Conservation (phyloP, 2,797 vertebrate genomes). For the Lithobates pipiens region DNA sequence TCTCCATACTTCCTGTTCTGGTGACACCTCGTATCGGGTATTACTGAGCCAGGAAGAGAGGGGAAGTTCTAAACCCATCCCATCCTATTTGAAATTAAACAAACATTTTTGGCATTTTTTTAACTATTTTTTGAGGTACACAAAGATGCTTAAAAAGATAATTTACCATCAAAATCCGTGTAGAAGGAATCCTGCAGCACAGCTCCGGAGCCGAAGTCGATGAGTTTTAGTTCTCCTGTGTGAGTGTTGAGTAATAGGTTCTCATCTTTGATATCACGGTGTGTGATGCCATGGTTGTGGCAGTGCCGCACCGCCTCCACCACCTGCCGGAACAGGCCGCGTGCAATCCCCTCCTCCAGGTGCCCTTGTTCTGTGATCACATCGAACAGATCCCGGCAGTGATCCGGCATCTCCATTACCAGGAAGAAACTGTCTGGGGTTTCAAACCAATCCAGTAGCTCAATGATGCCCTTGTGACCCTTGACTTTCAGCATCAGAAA, state of each 20-base stretch:
- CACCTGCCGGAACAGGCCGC: slow-evolving; percentile 64
- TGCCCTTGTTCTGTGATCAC: slow-evolving; percentile 66
- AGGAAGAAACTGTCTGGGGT: slow-evolving; percentile 64
- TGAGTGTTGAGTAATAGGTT: slow-evolving; percentile 67
- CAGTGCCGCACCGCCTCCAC: slow-evolving; percentile 64
- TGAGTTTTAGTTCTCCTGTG: slow-evolving; percentile 63
- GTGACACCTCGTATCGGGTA: too few species aligned
- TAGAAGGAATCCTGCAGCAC: slow-evolving; percentile 64
- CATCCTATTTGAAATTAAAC: too few species aligned
- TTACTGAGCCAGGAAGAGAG: too few species aligned
- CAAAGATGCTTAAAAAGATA: background rate
- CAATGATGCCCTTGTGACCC: slow-evolving; percentile 62
- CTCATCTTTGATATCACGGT: slow-evolving; percentile 69
- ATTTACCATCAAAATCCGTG: slow-evolving; percentile 69
- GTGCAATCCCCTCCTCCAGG: slow-evolving; percentile 54
- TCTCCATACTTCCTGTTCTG: too few species aligned
- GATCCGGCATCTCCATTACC: slow-evolving; percentile 65
- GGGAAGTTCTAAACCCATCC: too few species aligned
- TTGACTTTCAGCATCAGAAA: slow-evolving; percentile 64
- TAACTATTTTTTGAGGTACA: background rate
- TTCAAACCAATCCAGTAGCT: slow-evolving; percentile 67
- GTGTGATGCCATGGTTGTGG: slow-evolving; percentile 63
- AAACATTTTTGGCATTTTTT: too few species aligned
- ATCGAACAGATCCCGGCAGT: slow-evolving; percentile 67
- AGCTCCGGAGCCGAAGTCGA: slow-evolving; percentile 68